Evolutionary conservation across 2,113 vertebrate genomes (phyloP).

Genomic region (Egretta garzetta): DNA sequence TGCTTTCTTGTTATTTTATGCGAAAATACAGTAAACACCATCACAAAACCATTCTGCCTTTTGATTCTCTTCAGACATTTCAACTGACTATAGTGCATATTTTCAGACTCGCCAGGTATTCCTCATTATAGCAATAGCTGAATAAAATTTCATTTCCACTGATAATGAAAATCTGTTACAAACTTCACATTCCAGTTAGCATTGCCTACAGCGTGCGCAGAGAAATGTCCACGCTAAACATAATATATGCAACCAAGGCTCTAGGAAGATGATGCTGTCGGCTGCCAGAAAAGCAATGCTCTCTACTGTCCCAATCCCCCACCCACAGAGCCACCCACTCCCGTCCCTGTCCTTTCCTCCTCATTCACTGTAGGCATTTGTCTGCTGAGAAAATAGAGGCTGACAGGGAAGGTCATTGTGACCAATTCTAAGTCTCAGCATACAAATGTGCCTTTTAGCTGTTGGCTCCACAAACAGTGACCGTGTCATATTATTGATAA

Average conservation of each 20-base stretch:
- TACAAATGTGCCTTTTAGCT: constrained; percentile 76
- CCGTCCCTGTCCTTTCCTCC: constrained; percentile 49
- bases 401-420: constrained; percentile 79
- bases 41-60: neutral
- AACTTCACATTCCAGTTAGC: neutral
- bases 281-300: neutral
- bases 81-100: neutral
- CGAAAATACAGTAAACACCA: neutral
- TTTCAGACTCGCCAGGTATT: neutral
- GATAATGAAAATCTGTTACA: neutral
- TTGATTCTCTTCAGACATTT: neutral
- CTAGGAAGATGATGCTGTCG: neutral
- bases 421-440: constrained; percentile 68
- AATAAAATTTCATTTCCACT: neutral
- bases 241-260: neutral
- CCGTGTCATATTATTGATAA: constrained; percentile 75
- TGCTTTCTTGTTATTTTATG: neutral
- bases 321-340: neutral
- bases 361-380: constrained; percentile 68
- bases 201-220: neutral
- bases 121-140: neutral
- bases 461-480: constrained; percentile 64
- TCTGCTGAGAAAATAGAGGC: constrained; percentile 69
- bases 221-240: neutral
- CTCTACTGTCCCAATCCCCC: neutral